A percentile compares a stretch with the other conserved stretches of the same genome.
phyloP scores from a whole-genome alignment of 1,140 invertebrate species.

The Aphis craccivora region DNA sequence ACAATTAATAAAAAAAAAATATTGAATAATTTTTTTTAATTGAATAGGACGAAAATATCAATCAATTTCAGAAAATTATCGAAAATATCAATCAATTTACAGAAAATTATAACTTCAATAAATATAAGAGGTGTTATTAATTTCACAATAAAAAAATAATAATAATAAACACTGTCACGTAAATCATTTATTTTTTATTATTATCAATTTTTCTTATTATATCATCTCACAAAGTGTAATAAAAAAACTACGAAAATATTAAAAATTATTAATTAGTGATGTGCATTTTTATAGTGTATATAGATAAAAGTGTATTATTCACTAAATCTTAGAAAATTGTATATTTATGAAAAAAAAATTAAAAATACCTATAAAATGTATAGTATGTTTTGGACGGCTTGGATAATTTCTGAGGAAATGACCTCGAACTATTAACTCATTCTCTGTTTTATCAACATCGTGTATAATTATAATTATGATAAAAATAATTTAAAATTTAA shows the following conservation, averaged over 20 bases:
- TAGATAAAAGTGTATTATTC: neutral
- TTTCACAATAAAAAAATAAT: neutral
- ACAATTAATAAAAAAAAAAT: neutral
- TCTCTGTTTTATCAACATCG: neutral
- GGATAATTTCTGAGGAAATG: neutral
- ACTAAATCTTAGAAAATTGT: neutral
- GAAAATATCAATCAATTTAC: neutral
- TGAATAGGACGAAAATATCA: neutral
- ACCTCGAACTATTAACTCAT: slow-evolving; percentile 2
- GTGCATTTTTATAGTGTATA: neutral
- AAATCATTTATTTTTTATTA: no score
- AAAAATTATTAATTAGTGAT: neutral
- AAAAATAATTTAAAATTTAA: slow-evolving; percentile 2
- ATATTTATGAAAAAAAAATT: neutral
- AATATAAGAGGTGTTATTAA: neutral
- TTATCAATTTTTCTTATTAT: neutral
- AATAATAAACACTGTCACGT: neutral
- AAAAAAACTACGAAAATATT: neutral
- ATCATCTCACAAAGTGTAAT: no score
- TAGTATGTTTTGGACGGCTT: neutral
- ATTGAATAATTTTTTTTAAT: neutral
- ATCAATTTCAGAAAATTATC: neutral
- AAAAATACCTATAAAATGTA: neutral
- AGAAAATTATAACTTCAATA: neutral
- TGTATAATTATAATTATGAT: neutral